These are phyloP conservation scores for Speoplatyrhinus poulsoni DNA, from an alignment of 2,113 vertebrate genomes.

Conservation along the genomic window DNA sequence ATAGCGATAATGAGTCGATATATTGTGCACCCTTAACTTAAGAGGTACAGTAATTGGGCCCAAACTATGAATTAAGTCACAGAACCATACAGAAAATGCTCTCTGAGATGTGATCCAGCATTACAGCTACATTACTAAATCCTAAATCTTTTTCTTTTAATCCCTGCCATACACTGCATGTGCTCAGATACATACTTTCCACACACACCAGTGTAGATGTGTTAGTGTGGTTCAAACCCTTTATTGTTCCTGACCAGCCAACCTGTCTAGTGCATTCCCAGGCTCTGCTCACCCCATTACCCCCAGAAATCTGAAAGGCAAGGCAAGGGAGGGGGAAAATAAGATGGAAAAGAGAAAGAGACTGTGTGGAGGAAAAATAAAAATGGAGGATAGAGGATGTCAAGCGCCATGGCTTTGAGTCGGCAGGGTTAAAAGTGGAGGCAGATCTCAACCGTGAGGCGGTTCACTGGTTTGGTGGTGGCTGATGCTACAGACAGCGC, in stretches of 20 bases:
- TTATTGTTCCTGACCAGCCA: constrained; percentile 73
- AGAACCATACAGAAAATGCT: too few species aligned
- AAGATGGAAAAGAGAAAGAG: constrained; percentile 33
- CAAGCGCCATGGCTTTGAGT: constrained; percentile 73
- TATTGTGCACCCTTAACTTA: too few species aligned
- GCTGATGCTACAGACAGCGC: constrained; percentile 75
- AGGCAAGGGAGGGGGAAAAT: constrained; percentile 38
- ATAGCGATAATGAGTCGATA: too few species aligned
- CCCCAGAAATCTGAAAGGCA: constrained; percentile 59
- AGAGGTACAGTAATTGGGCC: too few species aligned
- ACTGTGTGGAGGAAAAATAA: constrained; percentile 8
- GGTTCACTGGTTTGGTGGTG: constrained; percentile 81
- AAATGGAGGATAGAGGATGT: constrained; percentile 31
- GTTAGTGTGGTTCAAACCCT: constrained; percentile 64
- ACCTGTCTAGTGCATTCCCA: constrained; percentile 58
- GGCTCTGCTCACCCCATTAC: constrained; percentile 66
- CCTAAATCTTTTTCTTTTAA: too few species aligned
- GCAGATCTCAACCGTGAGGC: constrained; percentile 71
- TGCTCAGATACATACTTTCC: too few species aligned
- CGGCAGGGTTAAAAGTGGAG: constrained; percentile 73
- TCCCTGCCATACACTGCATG: too few species aligned
- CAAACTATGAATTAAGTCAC: too few species aligned
- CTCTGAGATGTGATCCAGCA: too few species aligned
- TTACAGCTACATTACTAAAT: too few species aligned
- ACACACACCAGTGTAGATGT: constrained; percentile 45